Base-by-base conservation (phyloP, 1,140 invertebrate species). In the Drosophila parabipectinata region DNA sequence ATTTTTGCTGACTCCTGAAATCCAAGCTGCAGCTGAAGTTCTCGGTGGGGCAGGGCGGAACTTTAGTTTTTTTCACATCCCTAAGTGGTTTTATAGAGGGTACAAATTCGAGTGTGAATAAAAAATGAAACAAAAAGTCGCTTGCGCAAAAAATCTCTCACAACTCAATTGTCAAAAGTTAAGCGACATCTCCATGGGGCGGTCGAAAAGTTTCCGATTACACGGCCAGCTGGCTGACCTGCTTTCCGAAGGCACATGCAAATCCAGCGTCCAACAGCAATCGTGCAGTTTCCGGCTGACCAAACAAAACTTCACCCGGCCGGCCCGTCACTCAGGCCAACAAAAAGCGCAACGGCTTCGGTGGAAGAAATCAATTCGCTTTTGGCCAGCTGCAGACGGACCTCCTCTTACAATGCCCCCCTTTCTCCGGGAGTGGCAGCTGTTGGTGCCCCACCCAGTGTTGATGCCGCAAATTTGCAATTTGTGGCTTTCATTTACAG, bases 81-180 rank as follows among this genome's bases (percentile, higher is more conserved):
- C 68, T 62, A 84, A 84, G 80, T 80, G 76, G 77, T 84, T 75
- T 82, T 59, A 77, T 82, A 59, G 79, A 62, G 37, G 30, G 37
- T 56, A 60, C 64, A 78, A 66, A 53, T 73, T 80, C 50, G 45
- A 85, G 67, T 84, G 80, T 64, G 60, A 76, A 72, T 24, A 52
- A 45, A 61, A 69, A 71, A 32, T 28, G 30, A 45, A 54, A 56
- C 30, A 34, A 34, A 30, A 50, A 57, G 39, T 45, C 24, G 54
- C 39, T 7, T 15, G 14, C 30, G n/a, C 18, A 41, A 15, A 26
- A 67, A 67, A 45, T 61, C 63, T 62, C 55, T 73, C 68, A 73
- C 82, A 87, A 68, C 71, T 85, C 82, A 88, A 88, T 88, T 82
- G 82, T 79, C 72, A 59, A 85, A 73, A 69, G 60, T 69, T 81